Percentiles rank a stretch among this genome's conserved stretches.
Evolutionary conservation across 1,140 invertebrate species (phyloP).

Genomic region (Pachypeltis micranthus): DNA sequence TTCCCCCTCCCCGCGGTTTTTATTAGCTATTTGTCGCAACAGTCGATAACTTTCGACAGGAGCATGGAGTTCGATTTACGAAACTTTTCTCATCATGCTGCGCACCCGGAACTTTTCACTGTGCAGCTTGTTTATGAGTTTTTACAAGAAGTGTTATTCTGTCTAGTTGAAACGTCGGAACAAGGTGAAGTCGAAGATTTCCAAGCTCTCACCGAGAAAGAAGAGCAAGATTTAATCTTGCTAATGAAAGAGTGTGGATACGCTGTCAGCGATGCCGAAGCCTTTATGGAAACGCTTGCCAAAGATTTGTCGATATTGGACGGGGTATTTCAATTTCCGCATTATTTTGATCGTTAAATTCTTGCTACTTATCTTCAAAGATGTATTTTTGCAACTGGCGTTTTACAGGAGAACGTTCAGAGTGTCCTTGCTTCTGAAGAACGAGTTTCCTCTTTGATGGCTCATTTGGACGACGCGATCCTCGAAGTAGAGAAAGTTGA

Average conservation of each 20-base stretch:
- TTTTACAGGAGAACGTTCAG: conserved; percentile 63
- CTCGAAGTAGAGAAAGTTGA: conserved; percentile 65
- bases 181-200: conserved; percentile 48
- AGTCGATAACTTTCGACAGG: no score
- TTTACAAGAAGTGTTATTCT: no score
- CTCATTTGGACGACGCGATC: conserved; percentile 67
- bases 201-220: conserved; percentile 70
- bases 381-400: conserved; percentile 23
- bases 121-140: no score
- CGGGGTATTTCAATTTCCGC: conserved; percentile 53
- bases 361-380: not conserved
- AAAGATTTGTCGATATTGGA: conserved; percentile 72
- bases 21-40: no score
- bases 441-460: conserved; percentile 73
- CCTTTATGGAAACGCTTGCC: conserved; percentile 69
- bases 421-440: conserved; percentile 71
- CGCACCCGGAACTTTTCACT: no score
- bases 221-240: conserved; percentile 62
- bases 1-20: no score
- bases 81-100: no score
- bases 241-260: conserved; percentile 63
- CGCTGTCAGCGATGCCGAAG: conserved; percentile 74
- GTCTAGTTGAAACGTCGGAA: conserved; percentile 1
- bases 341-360: no score
- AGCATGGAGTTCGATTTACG: no score